Evolutionary conservation across 2,888 invertebrate genomes (phyloP).

Genomic region (Antheraea yamamai): DNA sequence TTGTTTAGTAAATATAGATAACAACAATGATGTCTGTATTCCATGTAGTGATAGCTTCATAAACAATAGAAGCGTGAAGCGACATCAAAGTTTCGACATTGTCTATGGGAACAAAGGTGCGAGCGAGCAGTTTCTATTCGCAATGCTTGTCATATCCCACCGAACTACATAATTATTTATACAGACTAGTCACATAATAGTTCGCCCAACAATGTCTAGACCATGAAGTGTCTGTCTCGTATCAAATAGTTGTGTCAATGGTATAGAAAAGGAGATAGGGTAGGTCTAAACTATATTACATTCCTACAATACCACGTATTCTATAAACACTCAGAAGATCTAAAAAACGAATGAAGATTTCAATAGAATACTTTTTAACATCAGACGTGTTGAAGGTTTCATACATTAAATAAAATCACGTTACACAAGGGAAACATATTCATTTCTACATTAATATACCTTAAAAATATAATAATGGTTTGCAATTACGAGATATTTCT

Average conservation of each 20-base stretch:
- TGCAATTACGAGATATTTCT: neutral
- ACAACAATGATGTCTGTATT: slow-evolving; percentile 10
- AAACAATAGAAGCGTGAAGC: slow-evolving; percentile 22
- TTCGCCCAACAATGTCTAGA: neutral
- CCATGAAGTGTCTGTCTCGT: neutral
- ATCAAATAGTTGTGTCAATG: neutral
- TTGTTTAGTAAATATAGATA: slow-evolving; percentile 1
- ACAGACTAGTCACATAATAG: neutral
- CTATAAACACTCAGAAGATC: neutral
- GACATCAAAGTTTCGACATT: slow-evolving; percentile 29
- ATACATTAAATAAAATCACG: neutral
- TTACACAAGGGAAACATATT: neutral
- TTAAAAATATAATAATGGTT: neutral
- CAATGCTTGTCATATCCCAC: slow-evolving; percentile 3
- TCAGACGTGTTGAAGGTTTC: neutral
- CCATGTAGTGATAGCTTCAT: slow-evolving; percentile 21
- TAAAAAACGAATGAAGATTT: neutral
- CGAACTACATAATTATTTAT: neutral
- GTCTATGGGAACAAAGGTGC: slow-evolving; percentile 30
- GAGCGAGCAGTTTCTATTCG: slow-evolving; percentile 22
- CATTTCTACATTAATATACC: neutral
- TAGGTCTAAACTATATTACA: too few relatives aligned
- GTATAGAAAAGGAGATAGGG: too few relatives aligned
- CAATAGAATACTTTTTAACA: neutral
- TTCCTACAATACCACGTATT: neutral